phyloP scores from a whole-genome alignment of 2,113 vertebrate genomes.

The Tyto alba region DNA sequence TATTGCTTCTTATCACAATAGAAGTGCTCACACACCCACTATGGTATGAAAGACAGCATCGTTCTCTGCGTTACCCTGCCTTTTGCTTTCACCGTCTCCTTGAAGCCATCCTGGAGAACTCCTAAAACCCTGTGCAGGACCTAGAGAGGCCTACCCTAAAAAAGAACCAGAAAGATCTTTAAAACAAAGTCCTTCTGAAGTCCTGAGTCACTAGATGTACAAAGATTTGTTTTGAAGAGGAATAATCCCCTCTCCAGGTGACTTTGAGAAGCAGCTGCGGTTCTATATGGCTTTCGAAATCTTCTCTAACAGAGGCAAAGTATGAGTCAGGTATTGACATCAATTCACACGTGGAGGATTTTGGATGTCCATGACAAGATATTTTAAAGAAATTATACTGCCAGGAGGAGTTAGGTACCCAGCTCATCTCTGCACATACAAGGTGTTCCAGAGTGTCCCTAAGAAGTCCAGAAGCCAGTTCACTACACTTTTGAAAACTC shows the following conservation, averaged over 20 bases:
- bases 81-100: background rate
- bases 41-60: background rate
- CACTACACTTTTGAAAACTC: background rate
- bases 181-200: background rate
- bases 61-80: fast-evolving
- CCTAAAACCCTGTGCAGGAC: background rate
- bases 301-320: background rate
- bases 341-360: background rate
- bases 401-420: background rate
- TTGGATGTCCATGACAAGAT: background rate
- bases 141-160: background rate
- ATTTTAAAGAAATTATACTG: background rate
- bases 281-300: background rate
- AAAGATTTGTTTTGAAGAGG: background rate
- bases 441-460: background rate
- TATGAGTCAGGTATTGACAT: fast-evolving
- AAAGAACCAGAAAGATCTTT: background rate
- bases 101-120: background rate
- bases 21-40: background rate
- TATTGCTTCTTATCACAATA: background rate
- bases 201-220: background rate
- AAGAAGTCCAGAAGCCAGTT: background rate
- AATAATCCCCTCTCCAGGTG: background rate
- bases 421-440: background rate
- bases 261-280: background rate